Conservation (phyloP, 2,888 invertebrate genomes). For the Calameuta filiformis region DNA sequence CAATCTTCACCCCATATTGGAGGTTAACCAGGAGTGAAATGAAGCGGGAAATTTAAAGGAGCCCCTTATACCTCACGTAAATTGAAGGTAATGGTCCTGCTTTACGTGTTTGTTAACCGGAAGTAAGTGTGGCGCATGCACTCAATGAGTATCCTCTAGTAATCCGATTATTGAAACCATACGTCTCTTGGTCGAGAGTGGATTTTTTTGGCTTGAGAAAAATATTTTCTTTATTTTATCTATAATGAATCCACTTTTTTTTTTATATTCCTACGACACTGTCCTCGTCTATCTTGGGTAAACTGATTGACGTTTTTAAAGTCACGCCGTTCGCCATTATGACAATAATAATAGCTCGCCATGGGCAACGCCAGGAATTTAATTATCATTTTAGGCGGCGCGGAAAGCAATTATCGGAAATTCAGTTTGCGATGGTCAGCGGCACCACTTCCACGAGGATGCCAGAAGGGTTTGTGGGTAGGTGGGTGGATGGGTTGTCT, state of each 20-base stretch:
- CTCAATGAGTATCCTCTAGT: neutral
- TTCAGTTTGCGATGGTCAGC: constrained; percentile 57
- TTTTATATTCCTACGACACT: neutral
- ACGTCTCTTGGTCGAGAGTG: neutral
- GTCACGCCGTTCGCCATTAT: neutral
- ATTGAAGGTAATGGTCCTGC: neutral
- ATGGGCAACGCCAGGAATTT: constrained; percentile 46
- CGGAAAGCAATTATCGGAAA: constrained; percentile 64
- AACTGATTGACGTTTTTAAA: neutral
- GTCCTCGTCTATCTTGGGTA: neutral
- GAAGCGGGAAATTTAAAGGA: neutral
- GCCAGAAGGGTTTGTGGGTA: neutral
- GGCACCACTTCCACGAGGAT: constrained; percentile 27
- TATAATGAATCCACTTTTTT: neutral
- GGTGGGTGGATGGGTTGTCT: neutral
- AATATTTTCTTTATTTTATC: neutral
- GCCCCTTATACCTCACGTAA: neutral
- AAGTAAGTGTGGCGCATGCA: neutral
- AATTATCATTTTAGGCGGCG: constrained; percentile 62
- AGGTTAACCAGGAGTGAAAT: neutral
- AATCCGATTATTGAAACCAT: neutral
- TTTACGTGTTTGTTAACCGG: neutral
- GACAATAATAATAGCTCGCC: neutral
- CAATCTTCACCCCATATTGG: neutral
- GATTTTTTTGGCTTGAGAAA: neutral